These are phyloP conservation scores for Pterostichus niger DNA, from an alignment of 2,888 invertebrate species.

Conservation along the genomic window DNA sequence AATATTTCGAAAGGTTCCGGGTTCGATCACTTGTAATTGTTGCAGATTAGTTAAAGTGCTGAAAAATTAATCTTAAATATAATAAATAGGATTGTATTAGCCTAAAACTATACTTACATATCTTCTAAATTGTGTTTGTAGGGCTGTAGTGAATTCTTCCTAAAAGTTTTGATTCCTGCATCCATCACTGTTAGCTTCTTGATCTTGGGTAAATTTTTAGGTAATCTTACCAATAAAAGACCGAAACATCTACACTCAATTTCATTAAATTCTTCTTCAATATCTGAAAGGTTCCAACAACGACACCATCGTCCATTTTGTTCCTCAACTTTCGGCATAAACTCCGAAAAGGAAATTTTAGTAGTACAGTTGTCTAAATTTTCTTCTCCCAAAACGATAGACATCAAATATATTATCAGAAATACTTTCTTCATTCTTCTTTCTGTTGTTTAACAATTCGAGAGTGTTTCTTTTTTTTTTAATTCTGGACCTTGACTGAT, in stretches of 20 bases:
- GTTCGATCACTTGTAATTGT: conserved; percentile 79
- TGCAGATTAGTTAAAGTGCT: conserved; percentile 81
- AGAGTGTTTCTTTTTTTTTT: not conserved
- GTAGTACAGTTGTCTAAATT: conserved; percentile 6
- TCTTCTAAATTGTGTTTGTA: conserved; percentile 75
- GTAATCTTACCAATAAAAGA: conserved; percentile 72
- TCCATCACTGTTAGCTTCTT: conserved; percentile 74
- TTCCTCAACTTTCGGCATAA: conserved; percentile 21
- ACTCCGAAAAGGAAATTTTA: conserved; percentile 42
- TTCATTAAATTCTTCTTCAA: conserved; percentile 69
- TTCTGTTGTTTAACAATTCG: not conserved
- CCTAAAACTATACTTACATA: conserved; percentile 73
- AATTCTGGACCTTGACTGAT: conserved; percentile 39
- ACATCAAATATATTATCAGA: conserved; percentile 7
- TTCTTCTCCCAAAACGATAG: conserved; percentile 14
- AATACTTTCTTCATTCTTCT: conserved; percentile 19
- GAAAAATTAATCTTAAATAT: not conserved
- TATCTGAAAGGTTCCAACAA: conserved; percentile 72
- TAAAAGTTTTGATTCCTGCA: conserved; percentile 73
- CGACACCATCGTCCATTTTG: conserved; percentile 69
- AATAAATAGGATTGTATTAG: no score
- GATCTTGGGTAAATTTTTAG: conserved; percentile 72
- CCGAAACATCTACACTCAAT: conserved; percentile 74
- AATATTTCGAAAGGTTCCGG: conserved; percentile 81
- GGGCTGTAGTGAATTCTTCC: conserved; percentile 72